Evolutionary conservation across 2,797 vertebrate species (phyloP), one percentile per base, ranked within the genome.

Genomic region (Aplochiton taeniatus): DNA sequence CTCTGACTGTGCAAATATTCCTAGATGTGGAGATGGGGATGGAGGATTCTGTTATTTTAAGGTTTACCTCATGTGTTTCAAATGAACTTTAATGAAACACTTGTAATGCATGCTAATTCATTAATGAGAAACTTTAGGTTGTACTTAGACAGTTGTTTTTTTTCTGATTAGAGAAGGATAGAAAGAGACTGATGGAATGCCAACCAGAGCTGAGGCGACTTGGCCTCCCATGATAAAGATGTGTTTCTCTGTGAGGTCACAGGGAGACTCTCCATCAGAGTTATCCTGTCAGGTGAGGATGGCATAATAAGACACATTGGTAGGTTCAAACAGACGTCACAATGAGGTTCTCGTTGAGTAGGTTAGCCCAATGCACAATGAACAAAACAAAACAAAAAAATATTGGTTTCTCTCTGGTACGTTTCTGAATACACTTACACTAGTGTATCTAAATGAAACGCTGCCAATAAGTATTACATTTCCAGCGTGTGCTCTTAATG

Each of bases 201-300:
- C 86, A 80, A 98, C 96, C 94, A 98, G 87, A 72, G 95, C 96
- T 59, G 91, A 90, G 54, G 92, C 93, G 80, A 96, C 91, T 70
- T 98, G 95, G 78, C 80, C 84, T 8, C 92, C 95, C 75, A 96
- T 89, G 76, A 74, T 90, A 84, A 95, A 96, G n/a, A 98, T 85
- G 68, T 87, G 91, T 72, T 87, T 93, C 84, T 98, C 96, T 4
- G 96, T 97, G 66, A 98, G 78, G 49, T 94, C 89, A 69, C 86
- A 94, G 0, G 89, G 83, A 10, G 89, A 17, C 31, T 82, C 84
- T 4, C 4, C 31, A 64, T 87, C 69, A 4, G 85, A 31, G 14
- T 85, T 87, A 57, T 93, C 92, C 96, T 98, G 72, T 43, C 79
- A 60, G 65, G 11, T 45, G 4, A 13, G 11, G 10, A 16, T 54